These are phyloP conservation scores for Phoenoteleia sp. DNA, from an alignment of 2,888 invertebrate species.

Conservation along the genomic window DNA sequence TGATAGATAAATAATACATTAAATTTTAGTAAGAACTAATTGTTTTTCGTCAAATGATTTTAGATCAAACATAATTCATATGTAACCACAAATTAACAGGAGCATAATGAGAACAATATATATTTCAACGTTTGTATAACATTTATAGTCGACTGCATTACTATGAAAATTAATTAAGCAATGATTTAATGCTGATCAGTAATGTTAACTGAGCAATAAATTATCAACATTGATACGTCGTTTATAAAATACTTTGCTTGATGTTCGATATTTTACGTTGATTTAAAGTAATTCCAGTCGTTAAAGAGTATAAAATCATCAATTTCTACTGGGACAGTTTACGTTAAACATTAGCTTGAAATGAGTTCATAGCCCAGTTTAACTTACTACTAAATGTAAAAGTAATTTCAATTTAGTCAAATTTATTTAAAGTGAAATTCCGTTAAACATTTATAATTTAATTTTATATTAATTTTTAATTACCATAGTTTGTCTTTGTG, in stretches of 20 bases:
- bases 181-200: background rate
- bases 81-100: no score
- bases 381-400: background rate
- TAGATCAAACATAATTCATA: no score
- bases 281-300: slow-evolving; percentile 11
- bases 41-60: no score
- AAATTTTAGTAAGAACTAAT: no score
- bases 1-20: no score
- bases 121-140: no score
- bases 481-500: no score
- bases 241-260: background rate
- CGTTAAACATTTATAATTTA: no score
- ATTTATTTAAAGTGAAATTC: slow-evolving; percentile 4
- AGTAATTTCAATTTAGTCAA: background rate
- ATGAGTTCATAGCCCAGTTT: background rate
- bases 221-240: slow-evolving; percentile 1
- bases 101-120: no score
- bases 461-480: no score
- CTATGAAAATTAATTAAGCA: background rate
- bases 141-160: no score
- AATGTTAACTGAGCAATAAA: background rate
- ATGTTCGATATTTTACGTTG: slow-evolving; percentile 10
- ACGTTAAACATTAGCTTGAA: slow-evolving; percentile 4
- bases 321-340: background rate
- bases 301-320: slow-evolving; percentile 7